Conservation (phyloP, 2,797 vertebrate genomes). For the Basileuterus tristriatus region DNA sequence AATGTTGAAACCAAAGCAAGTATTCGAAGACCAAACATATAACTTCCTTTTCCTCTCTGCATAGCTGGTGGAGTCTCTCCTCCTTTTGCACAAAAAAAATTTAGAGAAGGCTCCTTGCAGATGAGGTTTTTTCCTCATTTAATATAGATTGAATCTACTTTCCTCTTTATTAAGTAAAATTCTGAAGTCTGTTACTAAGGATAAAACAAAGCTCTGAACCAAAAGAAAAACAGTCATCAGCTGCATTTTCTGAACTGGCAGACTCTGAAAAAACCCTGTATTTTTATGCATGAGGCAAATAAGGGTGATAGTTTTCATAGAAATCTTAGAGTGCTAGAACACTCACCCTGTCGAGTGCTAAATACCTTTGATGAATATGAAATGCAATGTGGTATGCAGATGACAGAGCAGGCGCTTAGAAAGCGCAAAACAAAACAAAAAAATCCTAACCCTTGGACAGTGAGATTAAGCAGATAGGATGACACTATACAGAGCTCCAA, state of each 20-base stretch:
- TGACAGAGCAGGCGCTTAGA: constrained; percentile 27
- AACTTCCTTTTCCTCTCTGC: background rate
- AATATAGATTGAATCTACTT: background rate
- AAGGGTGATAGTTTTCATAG: constrained; percentile 8
- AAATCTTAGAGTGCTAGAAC: constrained; percentile 29
- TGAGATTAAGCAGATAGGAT: constrained; percentile 59
- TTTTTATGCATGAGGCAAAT: background rate
- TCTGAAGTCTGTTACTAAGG: background rate
- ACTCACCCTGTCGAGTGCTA: background rate
- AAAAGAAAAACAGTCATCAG: background rate
- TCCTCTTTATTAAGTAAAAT: background rate
- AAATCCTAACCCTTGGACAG: constrained; percentile 4
- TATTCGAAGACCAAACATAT: background rate
- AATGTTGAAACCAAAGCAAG: background rate
- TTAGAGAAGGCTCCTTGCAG: background rate
- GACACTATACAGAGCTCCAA: constrained; percentile 38
- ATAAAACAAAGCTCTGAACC: background rate
- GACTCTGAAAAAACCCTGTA: background rate
- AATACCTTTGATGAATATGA: constrained; percentile 33
- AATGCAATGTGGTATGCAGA: constrained; percentile 44
- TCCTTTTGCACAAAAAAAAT: background rate
- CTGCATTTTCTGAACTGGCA: background rate
- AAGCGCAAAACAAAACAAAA: constrained; percentile 45
- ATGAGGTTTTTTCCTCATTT: background rate
- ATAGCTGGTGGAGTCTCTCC: background rate